Evolutionary conservation across 2,888 invertebrate species (phyloP).

Genomic region (Ectemnius cavifrons): DNA sequence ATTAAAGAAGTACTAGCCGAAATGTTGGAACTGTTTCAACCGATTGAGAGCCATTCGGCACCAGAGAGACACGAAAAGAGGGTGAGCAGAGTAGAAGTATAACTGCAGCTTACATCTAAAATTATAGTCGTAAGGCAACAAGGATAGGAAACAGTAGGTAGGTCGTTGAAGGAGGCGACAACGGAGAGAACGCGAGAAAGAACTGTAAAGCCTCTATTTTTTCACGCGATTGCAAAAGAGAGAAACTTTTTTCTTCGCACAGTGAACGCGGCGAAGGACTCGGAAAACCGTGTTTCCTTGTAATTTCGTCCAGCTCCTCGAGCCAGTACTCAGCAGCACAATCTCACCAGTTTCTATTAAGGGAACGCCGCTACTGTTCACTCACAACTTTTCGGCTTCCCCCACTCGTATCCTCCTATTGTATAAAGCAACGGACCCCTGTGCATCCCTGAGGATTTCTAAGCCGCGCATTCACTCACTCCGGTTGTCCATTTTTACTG

Average conservation of each 20-base stretch:
- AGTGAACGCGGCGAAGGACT: slow-evolving; percentile 39
- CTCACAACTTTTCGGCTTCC: slow-evolving; percentile 36
- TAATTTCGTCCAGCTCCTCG: slow-evolving; percentile 64
- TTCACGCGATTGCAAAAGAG: slow-evolving; percentile 39
- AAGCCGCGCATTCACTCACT: slow-evolving; percentile 8
- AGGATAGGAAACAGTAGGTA: background rate
- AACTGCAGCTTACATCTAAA: background rate
- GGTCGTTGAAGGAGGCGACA: background rate
- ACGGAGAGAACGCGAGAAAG: slow-evolving; percentile 3
- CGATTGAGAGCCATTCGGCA: too few relatives aligned
- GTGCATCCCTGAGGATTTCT: slow-evolving; percentile 9
- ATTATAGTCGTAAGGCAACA: background rate
- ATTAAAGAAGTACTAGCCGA: background rate
- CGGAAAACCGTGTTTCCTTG: slow-evolving; percentile 57
- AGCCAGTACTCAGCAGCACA: slow-evolving; percentile 42
- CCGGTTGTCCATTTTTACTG: slow-evolving; percentile 15
- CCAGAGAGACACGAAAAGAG: too few relatives aligned
- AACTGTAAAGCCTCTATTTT: slow-evolving; percentile 41
- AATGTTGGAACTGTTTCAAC: too few relatives aligned
- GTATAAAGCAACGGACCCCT: slow-evolving; percentile 6
- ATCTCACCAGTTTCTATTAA: slow-evolving; percentile 38
- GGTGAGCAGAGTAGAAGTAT: background rate
- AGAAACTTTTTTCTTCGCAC: slow-evolving; percentile 37
- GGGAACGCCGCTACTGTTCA: slow-evolving; percentile 30
- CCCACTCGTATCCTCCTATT: slow-evolving; percentile 11